Evolutionary conservation across 2,113 vertebrate genomes (phyloP).

Genomic region (Nestor notabilis): DNA sequence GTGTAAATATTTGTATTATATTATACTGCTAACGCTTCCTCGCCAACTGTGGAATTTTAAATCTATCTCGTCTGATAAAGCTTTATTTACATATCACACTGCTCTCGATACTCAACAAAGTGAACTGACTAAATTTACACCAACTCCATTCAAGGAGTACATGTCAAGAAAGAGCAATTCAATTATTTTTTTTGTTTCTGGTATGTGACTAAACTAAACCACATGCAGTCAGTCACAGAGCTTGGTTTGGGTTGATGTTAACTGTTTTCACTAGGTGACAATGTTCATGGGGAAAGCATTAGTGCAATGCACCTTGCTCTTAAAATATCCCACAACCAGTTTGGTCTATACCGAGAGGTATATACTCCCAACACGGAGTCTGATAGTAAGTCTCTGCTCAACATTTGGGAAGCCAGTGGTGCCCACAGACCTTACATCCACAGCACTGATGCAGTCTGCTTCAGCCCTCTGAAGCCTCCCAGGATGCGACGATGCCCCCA

Average conservation of each 20-base stretch:
- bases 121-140: conserved; percentile 64
- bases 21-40: conserved; percentile 50
- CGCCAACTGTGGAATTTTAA: conserved; percentile 62
- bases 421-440: too few relatives aligned
- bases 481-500: background rate
- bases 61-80: conserved; percentile 59
- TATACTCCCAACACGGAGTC: background rate
- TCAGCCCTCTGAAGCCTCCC: background rate
- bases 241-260: background rate
- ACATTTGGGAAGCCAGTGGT: background rate
- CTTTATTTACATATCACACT: conserved; percentile 69
- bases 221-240: background rate
- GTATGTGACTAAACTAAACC: conserved; percentile 1
- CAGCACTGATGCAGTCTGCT: background rate
- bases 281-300: background rate
- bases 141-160: conserved; percentile 10
- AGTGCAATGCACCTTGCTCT: background rate
- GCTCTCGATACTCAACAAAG: conserved; percentile 55
- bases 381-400: background rate
- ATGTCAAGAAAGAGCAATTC: conserved; percentile 45
- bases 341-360: fast-evolving
- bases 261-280: background rate
- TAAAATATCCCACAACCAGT: background rate
- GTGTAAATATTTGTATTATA: conserved; percentile 69
- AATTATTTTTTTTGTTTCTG: background rate